Base-by-base conservation (phyloP, 2,113 vertebrate genomes). In the Lonchura striata region DNA sequence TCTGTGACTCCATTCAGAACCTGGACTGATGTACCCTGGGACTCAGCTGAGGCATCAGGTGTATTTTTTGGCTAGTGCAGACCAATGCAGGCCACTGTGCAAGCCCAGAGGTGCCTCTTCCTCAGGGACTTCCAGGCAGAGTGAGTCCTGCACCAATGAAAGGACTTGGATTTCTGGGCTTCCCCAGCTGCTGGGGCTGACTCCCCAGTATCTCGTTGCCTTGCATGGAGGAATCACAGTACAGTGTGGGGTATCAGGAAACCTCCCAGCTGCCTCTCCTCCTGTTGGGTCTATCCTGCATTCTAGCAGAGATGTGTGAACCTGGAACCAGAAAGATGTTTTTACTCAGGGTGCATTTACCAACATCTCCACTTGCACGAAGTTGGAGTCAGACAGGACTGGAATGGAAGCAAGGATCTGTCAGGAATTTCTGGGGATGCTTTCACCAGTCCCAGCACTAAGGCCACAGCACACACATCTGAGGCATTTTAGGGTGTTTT, bases 361-460 rank as follows among this genome's bases (percentile, higher is more conserved):
- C n/a, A 50, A 23, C 21, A 9, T 60, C n/a, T 49, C 28, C 59
- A 83, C 9, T 12, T 47, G 28, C 24, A 27, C 0, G 0, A 53
- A 54, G 35, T 1, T 64, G 44, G 84, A 81, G 33, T 57, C 3
- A 2, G 47, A 33, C 13, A 30, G 37, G 21, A 31, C 52, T 72
- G 50, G 10, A 35, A 1, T 1, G 59, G 54, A 46, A 75, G 22
- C 12, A 10, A 70, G 25, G 3, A 4, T 9, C 42, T n/a, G 17
- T 15, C 1, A 20, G 53, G 63, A 69, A 42, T 10, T 64, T 33
- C 47, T 53, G 37, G 17, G 37, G 12, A 6, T 59, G 15, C 13
- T 28, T 37, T 24, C 19, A 37, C 19, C 0, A 0, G 41, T 46
- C 30, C 49, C 35, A 68, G 53, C 24, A 65, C 25, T 2, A 49